These are phyloP conservation scores for Phrynocephalus versicolor DNA, from an alignment of 2,113 vertebrate genomes.

Conservation along the genomic window DNA sequence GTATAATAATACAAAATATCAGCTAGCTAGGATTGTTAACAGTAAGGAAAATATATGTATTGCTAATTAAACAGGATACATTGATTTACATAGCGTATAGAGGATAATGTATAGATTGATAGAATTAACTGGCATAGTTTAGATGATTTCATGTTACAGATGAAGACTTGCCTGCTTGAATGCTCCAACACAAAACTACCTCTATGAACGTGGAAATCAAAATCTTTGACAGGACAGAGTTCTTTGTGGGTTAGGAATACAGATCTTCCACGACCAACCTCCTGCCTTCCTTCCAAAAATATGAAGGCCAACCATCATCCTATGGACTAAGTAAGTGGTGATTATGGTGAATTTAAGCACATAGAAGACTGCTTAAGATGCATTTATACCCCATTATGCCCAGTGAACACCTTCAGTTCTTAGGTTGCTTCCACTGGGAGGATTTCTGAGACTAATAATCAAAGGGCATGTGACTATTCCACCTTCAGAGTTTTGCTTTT, in stretches of 20 bases:
- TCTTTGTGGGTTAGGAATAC: background rate
- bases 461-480: no score
- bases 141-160: background rate
- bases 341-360: background rate
- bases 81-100: background rate
- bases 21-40: background rate
- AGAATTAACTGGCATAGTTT: background rate
- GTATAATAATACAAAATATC: constrained; percentile 42
- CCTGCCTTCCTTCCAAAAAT: background rate
- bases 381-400: background rate
- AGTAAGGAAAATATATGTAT: background rate
- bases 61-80: background rate
- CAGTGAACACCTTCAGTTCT: background rate
- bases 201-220: background rate
- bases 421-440: background rate
- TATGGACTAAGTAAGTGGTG: no score
- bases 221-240: background rate
- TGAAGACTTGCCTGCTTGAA: background rate
- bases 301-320: no score
- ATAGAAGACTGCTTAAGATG: background rate
- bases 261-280: background rate
- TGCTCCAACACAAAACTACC: background rate
- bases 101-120: background rate
- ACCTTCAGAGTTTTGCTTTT: no score
- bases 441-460: background rate